Conservation (phyloP, 2,888 invertebrate species). For the Agriopis aurantiaria region DNA sequence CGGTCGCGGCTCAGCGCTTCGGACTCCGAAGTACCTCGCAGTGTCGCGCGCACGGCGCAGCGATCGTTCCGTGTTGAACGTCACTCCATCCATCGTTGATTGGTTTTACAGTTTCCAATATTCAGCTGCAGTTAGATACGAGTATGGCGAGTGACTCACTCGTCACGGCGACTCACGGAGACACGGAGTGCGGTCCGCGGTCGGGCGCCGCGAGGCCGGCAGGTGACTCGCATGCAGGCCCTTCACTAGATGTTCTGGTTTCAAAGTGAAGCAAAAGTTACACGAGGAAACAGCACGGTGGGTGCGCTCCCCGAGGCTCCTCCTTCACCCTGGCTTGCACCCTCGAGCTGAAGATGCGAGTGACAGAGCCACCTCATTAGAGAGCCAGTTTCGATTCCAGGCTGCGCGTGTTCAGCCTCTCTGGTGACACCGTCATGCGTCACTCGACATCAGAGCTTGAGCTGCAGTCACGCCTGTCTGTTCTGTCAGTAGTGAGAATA, state of each 20-base stretch:
- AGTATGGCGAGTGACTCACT: not conserved
- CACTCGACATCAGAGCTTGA: too few species aligned
- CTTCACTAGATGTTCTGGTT: too few species aligned
- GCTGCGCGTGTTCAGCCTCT: too few species aligned
- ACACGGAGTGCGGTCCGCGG: not conserved
- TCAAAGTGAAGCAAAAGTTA: too few species aligned
- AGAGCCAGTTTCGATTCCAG: too few species aligned
- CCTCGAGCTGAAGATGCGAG: too few species aligned
- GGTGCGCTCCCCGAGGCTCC: too few species aligned
- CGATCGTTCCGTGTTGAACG: not conserved
- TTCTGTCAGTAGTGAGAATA: not conserved
- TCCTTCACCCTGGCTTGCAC: too few species aligned
- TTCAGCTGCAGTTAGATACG: not conserved
- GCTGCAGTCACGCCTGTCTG: too few species aligned
- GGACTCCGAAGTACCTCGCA: not conserved
- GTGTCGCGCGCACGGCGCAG: not conserved
- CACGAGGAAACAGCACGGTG: too few species aligned
- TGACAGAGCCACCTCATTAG: too few species aligned
- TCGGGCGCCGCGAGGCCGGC: not conserved
- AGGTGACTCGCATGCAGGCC: not conserved
- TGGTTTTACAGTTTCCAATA: not conserved
- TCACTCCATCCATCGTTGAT: not conserved
- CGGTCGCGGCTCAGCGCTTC: not conserved
- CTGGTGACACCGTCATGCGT: too few species aligned
- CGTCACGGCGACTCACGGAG: not conserved